A percentile compares a stretch with the other conserved stretches of the same genome.
Conservation (phyloP, 1,140 invertebrate species). For the Prorops nasuta region DNA sequence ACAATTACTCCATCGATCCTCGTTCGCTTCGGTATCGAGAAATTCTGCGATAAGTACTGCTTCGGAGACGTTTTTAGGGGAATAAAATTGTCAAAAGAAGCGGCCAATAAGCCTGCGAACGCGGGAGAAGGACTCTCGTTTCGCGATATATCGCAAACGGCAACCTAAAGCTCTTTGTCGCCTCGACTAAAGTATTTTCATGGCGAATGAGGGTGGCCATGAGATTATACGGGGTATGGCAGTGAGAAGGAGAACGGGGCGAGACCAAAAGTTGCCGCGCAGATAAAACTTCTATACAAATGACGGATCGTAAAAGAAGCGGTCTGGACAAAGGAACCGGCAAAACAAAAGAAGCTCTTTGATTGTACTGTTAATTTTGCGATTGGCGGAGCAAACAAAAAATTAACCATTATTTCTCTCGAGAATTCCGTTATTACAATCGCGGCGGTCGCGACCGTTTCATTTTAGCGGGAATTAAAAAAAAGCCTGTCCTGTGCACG, state of each 20-base stretch:
- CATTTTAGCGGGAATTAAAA: neutral
- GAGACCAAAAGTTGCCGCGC: neutral
- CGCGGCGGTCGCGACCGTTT: neutral
- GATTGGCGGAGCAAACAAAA: conserved; percentile 23
- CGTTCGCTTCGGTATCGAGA: no score
- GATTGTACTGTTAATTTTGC: conserved; percentile 15
- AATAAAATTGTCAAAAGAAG: no score
- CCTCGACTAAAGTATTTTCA: no score
- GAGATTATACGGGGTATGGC: neutral
- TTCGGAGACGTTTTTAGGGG: no score
- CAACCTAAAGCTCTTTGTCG: no score
- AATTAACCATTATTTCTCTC: conserved; percentile 14
- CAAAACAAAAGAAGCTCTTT: conserved; percentile 27
- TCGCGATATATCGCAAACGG: neutral
- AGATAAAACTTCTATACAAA: neutral
- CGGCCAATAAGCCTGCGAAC: no score
- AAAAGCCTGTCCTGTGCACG: no score
- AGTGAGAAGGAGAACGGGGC: neutral
- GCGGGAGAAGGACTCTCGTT: neutral
- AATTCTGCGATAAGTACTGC: no score
- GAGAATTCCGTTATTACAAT: neutral
- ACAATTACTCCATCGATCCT: no score
- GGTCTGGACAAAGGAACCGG: conserved; percentile 20
- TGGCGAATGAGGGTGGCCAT: no score
- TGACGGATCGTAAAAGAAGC: conserved; percentile 30